These are phyloP conservation scores for Ranitomeya variabilis DNA, from an alignment of 2,113 vertebrate species.

Conservation along the genomic window DNA sequence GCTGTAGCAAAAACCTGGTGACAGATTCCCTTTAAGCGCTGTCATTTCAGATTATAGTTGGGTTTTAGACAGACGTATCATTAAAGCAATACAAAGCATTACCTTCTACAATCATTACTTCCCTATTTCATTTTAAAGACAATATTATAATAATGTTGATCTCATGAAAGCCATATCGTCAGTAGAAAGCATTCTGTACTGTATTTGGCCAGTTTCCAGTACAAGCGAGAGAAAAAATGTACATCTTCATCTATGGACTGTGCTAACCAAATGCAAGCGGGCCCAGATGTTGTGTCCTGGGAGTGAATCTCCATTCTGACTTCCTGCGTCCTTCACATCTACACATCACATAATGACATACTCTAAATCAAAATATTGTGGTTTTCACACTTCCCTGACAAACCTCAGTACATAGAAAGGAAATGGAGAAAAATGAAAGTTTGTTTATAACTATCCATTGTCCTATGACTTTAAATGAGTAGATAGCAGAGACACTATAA, in stretches of 20 bases:
- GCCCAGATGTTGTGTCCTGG: slow-evolving; percentile 21
- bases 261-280: not conserved
- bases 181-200: not conserved
- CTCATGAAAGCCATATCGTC: not conserved
- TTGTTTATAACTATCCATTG: not conserved
- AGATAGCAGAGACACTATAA: not conserved
- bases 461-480: not conserved
- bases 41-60: not conserved
- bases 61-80: not conserved
- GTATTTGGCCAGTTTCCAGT: not conserved
- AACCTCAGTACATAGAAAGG: not conserved
- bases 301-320: not conserved
- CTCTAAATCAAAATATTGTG: not conserved
- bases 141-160: not conserved
- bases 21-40: no score
- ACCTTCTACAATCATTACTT: not conserved
- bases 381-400: not conserved
- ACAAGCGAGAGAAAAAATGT: not conserved
- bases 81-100: not conserved
- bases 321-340: not conserved
- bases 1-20: no score
- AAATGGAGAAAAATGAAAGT: not conserved
- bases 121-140: not conserved
- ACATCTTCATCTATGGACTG: not conserved
- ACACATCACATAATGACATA: not conserved